Evolutionary conservation across 2,797 vertebrate species (phyloP).

Genomic region (Darevskia nairensis): DNA sequence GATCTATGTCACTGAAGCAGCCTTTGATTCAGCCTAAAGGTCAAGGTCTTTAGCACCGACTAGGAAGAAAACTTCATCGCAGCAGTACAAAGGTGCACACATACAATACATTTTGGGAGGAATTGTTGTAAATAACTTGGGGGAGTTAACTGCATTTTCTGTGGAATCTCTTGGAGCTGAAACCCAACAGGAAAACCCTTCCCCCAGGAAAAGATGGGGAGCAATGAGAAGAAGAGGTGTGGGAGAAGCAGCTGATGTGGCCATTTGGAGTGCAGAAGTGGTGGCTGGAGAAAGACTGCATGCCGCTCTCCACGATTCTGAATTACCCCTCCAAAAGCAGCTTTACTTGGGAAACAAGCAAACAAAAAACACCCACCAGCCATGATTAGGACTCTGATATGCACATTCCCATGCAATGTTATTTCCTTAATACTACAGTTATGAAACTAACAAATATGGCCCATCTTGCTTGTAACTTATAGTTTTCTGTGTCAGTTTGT

Average conservation of each 20-base stretch:
- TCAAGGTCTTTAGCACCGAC: conserved; percentile 11
- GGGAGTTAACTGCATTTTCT: not conserved
- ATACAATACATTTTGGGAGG: not conserved
- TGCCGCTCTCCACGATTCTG: too few relatives aligned
- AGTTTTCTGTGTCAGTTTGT: not conserved
- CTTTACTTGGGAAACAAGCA: not conserved
- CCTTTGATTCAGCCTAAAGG: not conserved
- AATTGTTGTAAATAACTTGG: not conserved
- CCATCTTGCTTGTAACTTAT: not conserved
- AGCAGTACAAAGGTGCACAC: not conserved
- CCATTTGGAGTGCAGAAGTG: not conserved
- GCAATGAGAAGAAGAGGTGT: too few relatives aligned
- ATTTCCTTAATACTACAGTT: not conserved
- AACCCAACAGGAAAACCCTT: too few relatives aligned
- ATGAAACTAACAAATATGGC: not conserved
- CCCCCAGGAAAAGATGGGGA: not conserved
- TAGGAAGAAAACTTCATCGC: not conserved
- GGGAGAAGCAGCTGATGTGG: not conserved
- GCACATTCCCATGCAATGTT: not conserved
- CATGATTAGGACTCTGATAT: not conserved
- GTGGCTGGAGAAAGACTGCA: too few relatives aligned
- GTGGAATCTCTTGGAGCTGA: not conserved
- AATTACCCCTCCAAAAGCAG: too few relatives aligned
- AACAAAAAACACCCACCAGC: too few relatives aligned
- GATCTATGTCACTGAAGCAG: conserved; percentile 2